Base-by-base conservation (phyloP, 2,888 invertebrate species). In the Drosophila macrothrix region DNA sequence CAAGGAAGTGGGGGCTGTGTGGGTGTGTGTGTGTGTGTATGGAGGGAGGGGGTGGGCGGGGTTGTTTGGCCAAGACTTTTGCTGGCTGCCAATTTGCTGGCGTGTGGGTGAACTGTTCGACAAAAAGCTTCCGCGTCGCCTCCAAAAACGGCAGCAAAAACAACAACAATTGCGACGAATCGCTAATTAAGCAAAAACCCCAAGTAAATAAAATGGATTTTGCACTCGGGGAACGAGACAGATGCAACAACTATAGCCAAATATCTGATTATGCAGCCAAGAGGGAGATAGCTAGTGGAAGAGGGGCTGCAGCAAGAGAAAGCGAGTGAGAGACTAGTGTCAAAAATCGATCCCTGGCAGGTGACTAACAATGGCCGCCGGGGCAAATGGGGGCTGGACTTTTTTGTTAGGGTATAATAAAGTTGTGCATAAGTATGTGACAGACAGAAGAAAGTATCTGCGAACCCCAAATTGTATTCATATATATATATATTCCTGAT, bases 201-300 rank as follows among this genome's bases (percentile, higher is more conserved):
- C 70, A 67, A 87, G 83, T 88, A 85, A 83, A 84, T 88, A 78
- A 85, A 88, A 73, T 88, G 78, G 70, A 85, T 85, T 88, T 83
- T 84, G 83, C 72, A 74, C 85, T 80, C 62, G 67, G 6, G 10
- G 35, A 61, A 58, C 68, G 50, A 50, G 66, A 73, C 53, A 52
- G 54, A 35, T 68, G 68, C 49, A 56, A 29, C 37, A 39, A 54
- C n/a, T 22, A 33, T 33, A 33, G 46, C 49, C 19, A 28, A 39
- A 9, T 12, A 52, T 31, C 19, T n/a, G 25, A 52, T 39, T 19
- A 37, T 28, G 22, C 50, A 39, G 39, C 25, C 22, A 6, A n/a
- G 9, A 56, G 22, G 25, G 25, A 46, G 46, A 46, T 9, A 46
- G 46, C 25, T 25, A 43, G 12, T 43, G 65, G 35, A 53, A 35